These are phyloP conservation scores for Poeciliopsis retropinna DNA, from an alignment of 2,113 vertebrate genomes.

Conservation along the genomic window DNA sequence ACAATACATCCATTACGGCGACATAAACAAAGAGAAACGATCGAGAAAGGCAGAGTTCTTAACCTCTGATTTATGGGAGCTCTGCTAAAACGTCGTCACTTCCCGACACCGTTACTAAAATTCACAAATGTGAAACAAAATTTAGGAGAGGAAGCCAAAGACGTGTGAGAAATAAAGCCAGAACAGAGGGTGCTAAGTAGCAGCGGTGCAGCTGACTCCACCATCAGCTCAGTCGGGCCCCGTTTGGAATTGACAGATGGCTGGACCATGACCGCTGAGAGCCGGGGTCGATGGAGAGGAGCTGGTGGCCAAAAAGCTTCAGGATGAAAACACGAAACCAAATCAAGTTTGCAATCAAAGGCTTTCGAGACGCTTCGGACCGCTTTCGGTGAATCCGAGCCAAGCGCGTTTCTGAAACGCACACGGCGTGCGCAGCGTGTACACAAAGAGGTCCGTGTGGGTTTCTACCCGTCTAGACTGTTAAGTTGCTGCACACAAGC, in stretches of 20 bases:
- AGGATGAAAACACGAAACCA: slow-evolving; percentile 50
- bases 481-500: accelerated
- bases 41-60: background rate
- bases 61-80: slow-evolving; percentile 4
- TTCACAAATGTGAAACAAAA: background rate
- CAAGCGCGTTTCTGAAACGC: slow-evolving; percentile 52
- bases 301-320: slow-evolving; percentile 41
- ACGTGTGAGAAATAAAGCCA: slow-evolving; percentile 1
- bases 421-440: background rate
- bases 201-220: slow-evolving; percentile 12
- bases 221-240: slow-evolving; percentile 10
- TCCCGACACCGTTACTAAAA: background rate
- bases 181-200: slow-evolving; percentile 8
- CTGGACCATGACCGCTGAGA: slow-evolving; percentile 52
- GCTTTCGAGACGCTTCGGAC: slow-evolving; percentile 27
- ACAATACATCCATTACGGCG: slow-evolving; percentile 23
- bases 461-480: slow-evolving; percentile 14
- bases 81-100: background rate
- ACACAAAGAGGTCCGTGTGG: slow-evolving; percentile 18
- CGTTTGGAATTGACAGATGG: slow-evolving; percentile 60
- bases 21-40: background rate
- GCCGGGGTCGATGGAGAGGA: slow-evolving; percentile 43
- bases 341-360: slow-evolving; percentile 58
- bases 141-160: background rate
- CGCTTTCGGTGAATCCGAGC: slow-evolving; percentile 49